Evolutionary conservation across 2,888 invertebrate species (phyloP).

Genomic region (Tanytarsus gracilentus): DNA sequence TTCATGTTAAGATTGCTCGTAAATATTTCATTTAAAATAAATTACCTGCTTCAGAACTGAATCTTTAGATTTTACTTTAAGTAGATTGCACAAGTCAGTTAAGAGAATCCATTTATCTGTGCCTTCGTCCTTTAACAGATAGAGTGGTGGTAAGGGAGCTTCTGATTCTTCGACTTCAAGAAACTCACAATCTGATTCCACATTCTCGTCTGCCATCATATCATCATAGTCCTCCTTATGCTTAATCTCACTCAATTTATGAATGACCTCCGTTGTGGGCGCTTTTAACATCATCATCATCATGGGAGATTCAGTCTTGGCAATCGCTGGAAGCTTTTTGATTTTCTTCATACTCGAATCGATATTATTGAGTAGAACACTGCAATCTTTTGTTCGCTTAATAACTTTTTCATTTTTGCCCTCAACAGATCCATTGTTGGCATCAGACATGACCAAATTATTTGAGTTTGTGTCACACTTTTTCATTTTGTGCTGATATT

Average conservation of each 20-base stretch:
- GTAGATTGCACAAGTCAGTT: slow-evolving; percentile 65
- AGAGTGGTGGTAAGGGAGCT: slow-evolving; percentile 68
- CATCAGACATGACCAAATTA: slow-evolving; percentile 12
- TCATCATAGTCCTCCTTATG: slow-evolving; percentile 40
- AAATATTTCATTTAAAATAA: slow-evolving; percentile 34
- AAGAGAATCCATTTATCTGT: slow-evolving; percentile 71
- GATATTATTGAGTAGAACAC: slow-evolving; percentile 1
- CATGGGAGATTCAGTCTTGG: neutral
- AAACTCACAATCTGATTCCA: slow-evolving; percentile 46
- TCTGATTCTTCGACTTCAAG: slow-evolving; percentile 77
- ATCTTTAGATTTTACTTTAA: slow-evolving; percentile 73
- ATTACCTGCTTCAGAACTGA: slow-evolving; percentile 61
- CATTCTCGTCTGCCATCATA: slow-evolving; percentile 40
- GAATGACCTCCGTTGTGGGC: neutral
- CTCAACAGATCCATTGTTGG: neutral
- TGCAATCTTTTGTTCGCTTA: slow-evolving; percentile 8
- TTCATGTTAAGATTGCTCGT: slow-evolving; percentile 48
- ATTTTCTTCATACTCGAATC: slow-evolving; percentile 20
- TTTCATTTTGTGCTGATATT: slow-evolving; percentile 24
- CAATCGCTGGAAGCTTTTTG: slow-evolving; percentile 9
- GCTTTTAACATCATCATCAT: no score
- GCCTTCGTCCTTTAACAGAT: slow-evolving; percentile 58
- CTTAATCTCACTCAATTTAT: neutral
- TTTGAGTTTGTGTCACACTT: slow-evolving; percentile 24
- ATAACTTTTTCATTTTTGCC: neutral